Evolutionary conservation across 2,797 vertebrate genomes (phyloP), one percentile per base, ranked within the genome.

Genomic region (Hozukius guyotensis): DNA sequence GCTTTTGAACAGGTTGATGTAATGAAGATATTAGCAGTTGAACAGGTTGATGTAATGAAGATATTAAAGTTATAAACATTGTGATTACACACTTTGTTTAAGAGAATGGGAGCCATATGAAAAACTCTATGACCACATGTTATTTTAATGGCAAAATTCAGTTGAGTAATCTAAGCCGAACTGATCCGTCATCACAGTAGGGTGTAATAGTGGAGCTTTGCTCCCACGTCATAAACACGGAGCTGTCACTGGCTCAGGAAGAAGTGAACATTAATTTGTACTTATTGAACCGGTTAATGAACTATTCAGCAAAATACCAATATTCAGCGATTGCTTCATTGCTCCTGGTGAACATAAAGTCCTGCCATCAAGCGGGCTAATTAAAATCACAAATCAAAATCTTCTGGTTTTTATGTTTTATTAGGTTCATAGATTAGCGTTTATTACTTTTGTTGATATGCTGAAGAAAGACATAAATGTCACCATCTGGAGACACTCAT

Each of bases 221-320:
- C 75, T 83, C 61, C 85, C 59, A 46, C 68, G 52, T 82, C 72
- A 76, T 75, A 76, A 87, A 88, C 81, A 67, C 71, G 59, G 74
- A 87, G 82, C 81, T 87, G 83, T 88, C 85, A 78, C 20, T 6
- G 57, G 31, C 18, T 67, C 62, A 78, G 61, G 60, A 89, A 77
- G 85, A 75, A 74, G 73, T 13, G 87, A 88, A 84, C 84, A 80
- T 87, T 92, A 83, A 90, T 93, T 91, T 92, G 88, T 77, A 89
- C 77, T 90, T 88, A 89, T 84, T 91, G 91, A 91, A 92, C 82
- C 87, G 75, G 66, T 82, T 92, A 94, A 93, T 91, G 88, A 93
- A 92, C 80, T 85, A 90, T 90, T 89, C 82, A 89, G 83, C 72
- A 85, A 87, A 86, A 90, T 80, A 88, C 82, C 81, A 84, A 81